Evolutionary conservation across 2,113 vertebrate genomes (phyloP), one percentile per base, ranked within the genome.

Genomic region (Atractosteus spatula): DNA sequence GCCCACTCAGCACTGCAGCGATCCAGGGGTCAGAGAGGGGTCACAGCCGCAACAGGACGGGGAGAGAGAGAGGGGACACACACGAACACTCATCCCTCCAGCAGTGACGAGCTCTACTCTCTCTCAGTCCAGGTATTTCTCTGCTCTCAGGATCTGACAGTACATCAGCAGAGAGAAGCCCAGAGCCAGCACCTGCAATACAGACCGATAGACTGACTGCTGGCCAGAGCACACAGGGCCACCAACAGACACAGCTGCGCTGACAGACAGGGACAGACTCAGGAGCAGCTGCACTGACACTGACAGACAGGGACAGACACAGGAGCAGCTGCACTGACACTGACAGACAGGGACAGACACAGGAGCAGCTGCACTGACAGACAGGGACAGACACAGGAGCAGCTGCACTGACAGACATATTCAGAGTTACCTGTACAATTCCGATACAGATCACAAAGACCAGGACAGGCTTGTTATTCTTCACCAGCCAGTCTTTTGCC

Each of bases 121-220:
- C 3, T 6, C n/a, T 90, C 81, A 95, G 80, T 92, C 86, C 77
- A 92, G 62, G 70, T 90, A 88, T 67, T 93, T 93, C 80, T 94
- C 91, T 5, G 87, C 89, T 4, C 85, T 85, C 47, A 83, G 83
- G 55, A 94, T 93, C 41, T 94, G 94, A 80, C 92, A 94, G 77
- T 93, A 94, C 94, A 94, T 94, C 83, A 93, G 79, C 87, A 93
- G 83, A 78, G 94, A 94, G 85, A 94, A 94, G 4, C 88, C 83
- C 72, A 94, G 82, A 43, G 93, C 93, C 77, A 94, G 75, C 56
- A 94, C 88, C 93, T 94, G 83, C 57, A 4, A 10, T 66, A 7
- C 56, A 16, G 69, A 69, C 29, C 69, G 3, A 54, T 56, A 2
- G 16, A 7, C 8, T 43, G 44, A 29, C 62, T 16, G 13, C n/a